phyloP scores from a whole-genome alignment of 2,797 vertebrate species.

The Danio kyathit region DNA sequence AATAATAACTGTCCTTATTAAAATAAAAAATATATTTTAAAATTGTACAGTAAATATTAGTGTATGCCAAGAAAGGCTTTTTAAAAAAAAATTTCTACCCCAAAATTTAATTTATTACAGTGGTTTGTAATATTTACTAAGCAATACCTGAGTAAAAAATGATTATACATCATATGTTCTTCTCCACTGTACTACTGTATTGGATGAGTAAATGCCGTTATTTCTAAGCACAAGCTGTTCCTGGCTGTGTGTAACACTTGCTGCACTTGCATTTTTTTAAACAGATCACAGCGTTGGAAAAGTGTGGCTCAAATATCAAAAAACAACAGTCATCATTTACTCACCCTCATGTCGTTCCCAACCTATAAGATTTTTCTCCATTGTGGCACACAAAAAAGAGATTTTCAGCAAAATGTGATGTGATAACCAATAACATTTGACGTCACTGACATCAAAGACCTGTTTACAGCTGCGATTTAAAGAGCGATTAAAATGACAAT shows the following conservation, averaged over 20 bases:
- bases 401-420: not conserved
- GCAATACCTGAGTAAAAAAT: too few relatives aligned
- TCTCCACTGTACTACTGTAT: not conserved
- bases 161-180: too few relatives aligned
- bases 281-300: not conserved
- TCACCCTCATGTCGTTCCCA: not conserved
- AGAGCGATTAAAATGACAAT: too few relatives aligned
- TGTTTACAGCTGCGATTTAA: too few relatives aligned
- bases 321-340: not conserved
- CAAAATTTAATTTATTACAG: too few relatives aligned
- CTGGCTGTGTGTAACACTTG: not conserved
- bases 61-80: too few relatives aligned
- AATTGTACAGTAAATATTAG: too few relatives aligned
- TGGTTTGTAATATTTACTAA: too few relatives aligned
- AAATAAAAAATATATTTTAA: too few relatives aligned
- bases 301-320: not conserved
- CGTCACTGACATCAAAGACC: not conserved
- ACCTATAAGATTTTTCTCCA: not conserved
- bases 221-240: not conserved
- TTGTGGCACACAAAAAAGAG: not conserved
- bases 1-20: too few relatives aligned
- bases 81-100: too few relatives aligned
- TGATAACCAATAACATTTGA: not conserved
- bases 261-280: not conserved
- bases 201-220: too few relatives aligned